phyloP scores from a whole-genome alignment of 2,113 vertebrate species.

The Amazona vittata region DNA sequence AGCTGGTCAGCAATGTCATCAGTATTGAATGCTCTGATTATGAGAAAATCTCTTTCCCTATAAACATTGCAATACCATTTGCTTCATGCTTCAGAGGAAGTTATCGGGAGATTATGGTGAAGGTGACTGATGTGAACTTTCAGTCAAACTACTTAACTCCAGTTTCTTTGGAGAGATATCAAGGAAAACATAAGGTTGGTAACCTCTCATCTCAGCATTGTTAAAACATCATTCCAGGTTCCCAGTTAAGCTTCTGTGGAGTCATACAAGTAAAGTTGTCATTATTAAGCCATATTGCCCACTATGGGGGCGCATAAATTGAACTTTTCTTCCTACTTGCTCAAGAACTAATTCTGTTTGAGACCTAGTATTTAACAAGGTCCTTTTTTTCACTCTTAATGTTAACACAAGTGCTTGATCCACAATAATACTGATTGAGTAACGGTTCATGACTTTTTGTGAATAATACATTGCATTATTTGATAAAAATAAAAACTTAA shows the following conservation, averaged over 20 bases:
- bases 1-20: constrained; percentile 86
- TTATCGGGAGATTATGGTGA: constrained; percentile 84
- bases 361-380: neutral
- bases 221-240: neutral
- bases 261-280: neutral
- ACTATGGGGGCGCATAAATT: neutral
- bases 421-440: neutral
- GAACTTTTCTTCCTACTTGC: neutral
- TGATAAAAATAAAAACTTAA: neutral
- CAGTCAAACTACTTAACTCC: constrained; percentile 72
- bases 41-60: constrained; percentile 74
- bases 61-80: constrained; percentile 81
- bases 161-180: constrained; percentile 71
- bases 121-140: constrained; percentile 77
- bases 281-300: neutral
- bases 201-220: neutral
- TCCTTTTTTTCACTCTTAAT: neutral
- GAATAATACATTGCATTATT: neutral
- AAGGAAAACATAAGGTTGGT: constrained; percentile 77
- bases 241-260: neutral
- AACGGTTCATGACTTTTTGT: neutral
- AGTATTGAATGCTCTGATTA: constrained; percentile 57
- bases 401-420: neutral
- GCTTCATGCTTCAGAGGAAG: constrained; percentile 75
- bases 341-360: neutral